Base-by-base conservation (phyloP, 2,113 vertebrate genomes). In the Amphiprion percula region DNA sequence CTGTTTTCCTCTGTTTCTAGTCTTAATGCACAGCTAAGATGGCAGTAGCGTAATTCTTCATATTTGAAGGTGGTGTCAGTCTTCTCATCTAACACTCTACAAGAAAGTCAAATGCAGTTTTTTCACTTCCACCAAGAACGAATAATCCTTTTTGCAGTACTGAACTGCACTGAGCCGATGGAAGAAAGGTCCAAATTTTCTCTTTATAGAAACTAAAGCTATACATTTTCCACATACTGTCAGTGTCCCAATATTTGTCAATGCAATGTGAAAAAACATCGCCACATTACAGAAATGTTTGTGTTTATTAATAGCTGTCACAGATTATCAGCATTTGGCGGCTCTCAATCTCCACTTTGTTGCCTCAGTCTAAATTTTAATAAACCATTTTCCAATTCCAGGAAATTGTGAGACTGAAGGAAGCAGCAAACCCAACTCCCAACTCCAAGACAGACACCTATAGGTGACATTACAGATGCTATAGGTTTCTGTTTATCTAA, bases 391-490 rank as follows among this genome's bases (percentile, higher is more conserved):
- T 41, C 21, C 33, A 56, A 4, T 33, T 67, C 4, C 8, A 52
- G 9, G 28, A 69, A 55, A 44, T 41, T n/a, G 15, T n/a, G 24
- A 3, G 11, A 54, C 46, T 71, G 16, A 41, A 50, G 10, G 16
- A 4, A 54, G 60, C 37, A 50, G 46, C 39, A 30, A 73, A 56
- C 10, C 1, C 0, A 75, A 11, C 16, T 46, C 16, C 2, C 41
- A 60, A 10, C 62, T 68, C 68, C 5, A 50, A 68, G 68, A 21
- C 30, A 56, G 30, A 46, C 49, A 21, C 33, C 50, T 61, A 74
- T 30, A 65, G 16, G 23, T 44, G 55, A 67, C 68, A 74, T 28
- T 30, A 62, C 15, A 55, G 39, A 63, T 41, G 30, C 19, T 65
- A 21, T 39, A 23, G 49, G 28, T 49, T 10, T 65, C 21, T 74